Evolutionary conservation across 2,113 vertebrate genomes (phyloP).

Genomic region (Brachionichthys hirsutus): DNA sequence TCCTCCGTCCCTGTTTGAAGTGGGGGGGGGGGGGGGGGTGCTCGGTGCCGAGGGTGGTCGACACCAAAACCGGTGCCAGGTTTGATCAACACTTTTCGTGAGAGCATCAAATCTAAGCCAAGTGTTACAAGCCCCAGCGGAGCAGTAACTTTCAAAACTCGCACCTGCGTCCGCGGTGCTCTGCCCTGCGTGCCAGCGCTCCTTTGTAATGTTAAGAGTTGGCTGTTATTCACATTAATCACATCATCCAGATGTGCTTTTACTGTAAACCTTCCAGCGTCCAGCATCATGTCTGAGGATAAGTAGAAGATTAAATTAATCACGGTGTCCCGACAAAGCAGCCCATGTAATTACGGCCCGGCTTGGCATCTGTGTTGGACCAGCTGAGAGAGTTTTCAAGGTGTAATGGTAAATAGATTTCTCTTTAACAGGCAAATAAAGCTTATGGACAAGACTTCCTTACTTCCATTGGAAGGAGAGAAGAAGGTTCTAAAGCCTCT

Average conservation of each 20-base stretch:
- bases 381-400: conserved; percentile 11
- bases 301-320: conserved; percentile 9
- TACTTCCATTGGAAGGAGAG: conserved; percentile 14
- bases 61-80: conserved; percentile 18
- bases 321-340: conserved; percentile 21
- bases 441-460: conserved; percentile 2
- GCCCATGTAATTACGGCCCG: conserved; percentile 13
- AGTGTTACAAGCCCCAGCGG: conserved; percentile 59
- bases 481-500: conserved; percentile 28
- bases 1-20: conserved; percentile 13
- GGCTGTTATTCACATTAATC: conserved; percentile 67
- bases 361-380: conserved; percentile 5
- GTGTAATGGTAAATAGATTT: conserved; percentile 9
- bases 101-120: conserved; percentile 49
- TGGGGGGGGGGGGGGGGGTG: conserved; percentile 14
- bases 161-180: conserved; percentile 62
- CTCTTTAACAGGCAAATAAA: conserved; percentile 11
- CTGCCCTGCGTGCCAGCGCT: conserved; percentile 32
- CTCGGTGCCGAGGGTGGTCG: conserved; percentile 8
- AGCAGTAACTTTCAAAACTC: conserved; percentile 48
- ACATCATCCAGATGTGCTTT: conserved; percentile 70
- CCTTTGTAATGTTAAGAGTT: conserved; percentile 39
- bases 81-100: conserved; percentile 57
- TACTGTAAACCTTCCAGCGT: conserved; percentile 26
- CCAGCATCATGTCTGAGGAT: conserved; percentile 5